A percentile compares a stretch with the other conserved stretches of the same genome.
These are phyloP conservation scores for Spongilla lacustris DNA, from an alignment of 37 sponge, comb jelly and placozoan species.

Conservation along the genomic window DNA sequence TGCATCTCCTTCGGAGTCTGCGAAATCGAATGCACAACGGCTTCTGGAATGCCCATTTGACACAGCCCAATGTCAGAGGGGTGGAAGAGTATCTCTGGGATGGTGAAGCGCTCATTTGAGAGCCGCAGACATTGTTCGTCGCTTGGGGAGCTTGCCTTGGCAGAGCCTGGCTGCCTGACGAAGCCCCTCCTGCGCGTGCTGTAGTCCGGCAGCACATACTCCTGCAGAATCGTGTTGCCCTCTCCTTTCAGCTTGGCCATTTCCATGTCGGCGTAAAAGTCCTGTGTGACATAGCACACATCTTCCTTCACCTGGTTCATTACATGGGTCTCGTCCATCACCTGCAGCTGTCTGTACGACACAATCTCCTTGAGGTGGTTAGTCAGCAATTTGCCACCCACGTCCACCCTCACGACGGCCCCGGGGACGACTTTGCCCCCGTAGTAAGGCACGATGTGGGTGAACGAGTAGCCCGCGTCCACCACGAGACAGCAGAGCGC, in stretches of 20 bases:
- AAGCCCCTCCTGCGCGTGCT: conserved; percentile 69
- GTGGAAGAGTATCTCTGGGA: conserved; percentile 95
- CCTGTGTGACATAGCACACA: conserved; percentile 84
- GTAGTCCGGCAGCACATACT: conserved; percentile 96
- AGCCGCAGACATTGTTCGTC: conserved; percentile 72
- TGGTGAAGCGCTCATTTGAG: conserved; percentile 86
- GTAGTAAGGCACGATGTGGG: conserved; percentile 91
- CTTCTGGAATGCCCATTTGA: conserved; percentile 94
- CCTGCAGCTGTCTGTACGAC: conserved; percentile 96
- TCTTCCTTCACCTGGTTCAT: conserved; percentile 99
- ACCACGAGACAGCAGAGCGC: conserved; percentile 79
- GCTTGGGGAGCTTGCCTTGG: not conserved
- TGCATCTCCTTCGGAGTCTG: conserved; percentile 86
- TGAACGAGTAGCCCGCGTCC: conserved; percentile 95
- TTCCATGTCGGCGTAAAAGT: conserved; percentile 83
- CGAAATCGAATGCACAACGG: conserved; percentile 76
- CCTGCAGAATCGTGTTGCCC: conserved; percentile 54
- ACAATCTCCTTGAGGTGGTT: conserved; percentile 94
- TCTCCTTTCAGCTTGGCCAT: conserved; percentile 35
- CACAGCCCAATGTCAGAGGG: conserved; percentile 95
- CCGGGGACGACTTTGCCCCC: conserved; percentile 56
- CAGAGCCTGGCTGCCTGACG: conserved; percentile 23
- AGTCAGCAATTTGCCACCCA: conserved; percentile 96
- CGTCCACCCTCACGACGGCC: conserved; percentile 80
- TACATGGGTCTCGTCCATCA: conserved; percentile 96